Evolutionary conservation across 2,888 invertebrate species (phyloP).

Genomic region (Eupeodes luniger): DNA sequence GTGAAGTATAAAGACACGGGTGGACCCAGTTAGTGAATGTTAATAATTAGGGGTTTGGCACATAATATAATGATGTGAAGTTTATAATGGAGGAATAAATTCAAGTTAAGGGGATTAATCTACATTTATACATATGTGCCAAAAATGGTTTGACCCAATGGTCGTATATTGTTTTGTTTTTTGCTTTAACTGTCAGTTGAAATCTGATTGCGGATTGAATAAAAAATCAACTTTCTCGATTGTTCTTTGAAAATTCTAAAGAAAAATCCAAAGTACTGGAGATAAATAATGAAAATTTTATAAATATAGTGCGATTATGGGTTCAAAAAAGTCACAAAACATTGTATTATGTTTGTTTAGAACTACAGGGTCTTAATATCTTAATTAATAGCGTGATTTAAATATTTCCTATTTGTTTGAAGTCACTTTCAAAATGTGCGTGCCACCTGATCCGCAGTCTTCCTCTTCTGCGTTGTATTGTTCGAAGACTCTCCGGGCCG

Average conservation of each 20-base stretch:
- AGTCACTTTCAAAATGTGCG: too few relatives aligned
- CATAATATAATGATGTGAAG: conserved; percentile 15
- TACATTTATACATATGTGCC: conserved; percentile 33
- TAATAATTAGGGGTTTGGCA: conserved; percentile 48
- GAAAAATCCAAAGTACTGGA: not conserved
- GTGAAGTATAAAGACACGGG: not conserved
- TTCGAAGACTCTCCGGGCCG: too few relatives aligned
- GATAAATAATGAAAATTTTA: too few relatives aligned
- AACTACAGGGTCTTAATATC: too few relatives aligned
- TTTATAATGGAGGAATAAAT: conserved; percentile 46
- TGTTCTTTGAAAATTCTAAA: not conserved
- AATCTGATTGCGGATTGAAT: not conserved
- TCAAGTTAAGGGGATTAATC: conserved; percentile 21
- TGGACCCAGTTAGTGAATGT: conserved; percentile 29
- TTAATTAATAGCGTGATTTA: too few relatives aligned
- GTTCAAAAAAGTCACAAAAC: too few relatives aligned
- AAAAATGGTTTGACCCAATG: conserved; percentile 29
- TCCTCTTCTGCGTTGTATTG: too few relatives aligned
- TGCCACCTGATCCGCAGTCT: too few relatives aligned
- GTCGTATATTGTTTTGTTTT: not conserved
- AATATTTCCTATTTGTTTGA: too few relatives aligned
- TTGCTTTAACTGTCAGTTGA: not conserved
- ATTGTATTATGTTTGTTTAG: too few relatives aligned
- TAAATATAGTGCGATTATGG: too few relatives aligned
- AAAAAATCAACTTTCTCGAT: conserved; percentile 6